A percentile compares a stretch with the other conserved stretches of the same genome.
These are phyloP conservation scores for Sarcophilus harrisii DNA, from an alignment of 2,797 vertebrate species.

Conservation along the genomic window DNA sequence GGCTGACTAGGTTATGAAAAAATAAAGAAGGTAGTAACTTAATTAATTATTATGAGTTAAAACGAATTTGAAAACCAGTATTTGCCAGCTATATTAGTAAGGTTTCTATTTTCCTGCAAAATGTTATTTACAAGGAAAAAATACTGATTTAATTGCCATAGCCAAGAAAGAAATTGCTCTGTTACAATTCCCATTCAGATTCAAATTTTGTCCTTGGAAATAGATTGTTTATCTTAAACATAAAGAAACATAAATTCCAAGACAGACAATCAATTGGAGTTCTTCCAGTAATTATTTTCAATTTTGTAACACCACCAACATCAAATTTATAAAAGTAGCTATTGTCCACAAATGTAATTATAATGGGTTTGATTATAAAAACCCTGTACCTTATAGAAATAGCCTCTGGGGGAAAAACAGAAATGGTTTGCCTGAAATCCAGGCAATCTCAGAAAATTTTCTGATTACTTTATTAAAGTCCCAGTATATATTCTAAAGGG, in stretches of 20 bases:
- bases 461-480: conserved; percentile 75
- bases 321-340: conserved; percentile 70
- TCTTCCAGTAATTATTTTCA: conserved; percentile 79
- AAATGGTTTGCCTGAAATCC: conserved; percentile 74
- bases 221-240: conserved; percentile 78
- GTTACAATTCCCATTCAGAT: conserved; percentile 55
- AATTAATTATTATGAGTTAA: conserved; percentile 25
- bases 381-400: conserved; percentile 72
- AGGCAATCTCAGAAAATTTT: conserved; percentile 70
- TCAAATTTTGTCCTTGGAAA: conserved; percentile 70
- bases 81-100: conserved; percentile 67
- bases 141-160: conserved; percentile 71
- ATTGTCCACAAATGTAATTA: conserved; percentile 78
- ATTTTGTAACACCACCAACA: conserved; percentile 77
- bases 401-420: conserved; percentile 75
- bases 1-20: conserved; percentile 21
- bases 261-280: conserved; percentile 79
- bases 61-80: neutral
- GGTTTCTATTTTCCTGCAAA: conserved; percentile 63
- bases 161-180: conserved; percentile 66
- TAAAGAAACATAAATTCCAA: conserved; percentile 78
- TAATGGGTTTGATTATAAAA: conserved; percentile 78
- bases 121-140: conserved; percentile 68
- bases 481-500: conserved; percentile 69
- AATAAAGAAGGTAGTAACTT: neutral